Evolutionary conservation across 2,797 vertebrate species (phyloP).

Genomic region (Phataginus tetradactyla): DNA sequence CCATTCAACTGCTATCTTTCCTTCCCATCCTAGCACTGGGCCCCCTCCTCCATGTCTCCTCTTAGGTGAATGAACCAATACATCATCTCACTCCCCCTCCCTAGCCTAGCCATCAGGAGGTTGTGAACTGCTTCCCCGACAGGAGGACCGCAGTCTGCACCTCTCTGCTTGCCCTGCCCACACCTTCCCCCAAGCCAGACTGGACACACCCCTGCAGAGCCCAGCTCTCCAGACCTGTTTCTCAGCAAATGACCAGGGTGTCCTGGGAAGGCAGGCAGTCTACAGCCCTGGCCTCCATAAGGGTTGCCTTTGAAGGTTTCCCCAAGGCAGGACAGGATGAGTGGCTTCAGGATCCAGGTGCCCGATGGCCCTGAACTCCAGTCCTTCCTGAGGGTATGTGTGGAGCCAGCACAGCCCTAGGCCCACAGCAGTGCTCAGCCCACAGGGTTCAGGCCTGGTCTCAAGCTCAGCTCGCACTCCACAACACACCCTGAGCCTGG

Average conservation of each 20-base stretch:
- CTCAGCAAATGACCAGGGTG: neutral
- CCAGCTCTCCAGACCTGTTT: neutral
- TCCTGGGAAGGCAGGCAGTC: neutral
- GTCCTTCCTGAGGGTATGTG: neutral
- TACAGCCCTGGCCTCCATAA: neutral
- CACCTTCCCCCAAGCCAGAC: too few species aligned
- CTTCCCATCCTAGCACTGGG: neutral
- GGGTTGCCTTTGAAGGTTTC: neutral
- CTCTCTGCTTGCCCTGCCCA: neutral
- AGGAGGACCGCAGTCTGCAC: rapidly evolving
- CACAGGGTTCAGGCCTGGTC: neutral
- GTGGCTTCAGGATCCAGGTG: neutral
- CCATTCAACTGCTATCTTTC: neutral
- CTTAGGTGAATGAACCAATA: neutral
- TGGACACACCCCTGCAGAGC: neutral
- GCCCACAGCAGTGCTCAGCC: neutral
- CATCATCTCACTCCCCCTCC: neutral
- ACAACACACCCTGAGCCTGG: neutral
- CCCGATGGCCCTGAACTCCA: neutral
- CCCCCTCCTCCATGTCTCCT: neutral
- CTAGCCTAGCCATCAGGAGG: neutral
- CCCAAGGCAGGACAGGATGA: neutral
- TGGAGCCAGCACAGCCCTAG: neutral
- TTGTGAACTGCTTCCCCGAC: neutral
- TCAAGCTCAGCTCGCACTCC: rapidly evolving